A percentile compares a stretch with the other conserved stretches of the same genome.
Conservation (phyloP, 2,888 invertebrate genomes). For the Agonopterix heracliana region DNA sequence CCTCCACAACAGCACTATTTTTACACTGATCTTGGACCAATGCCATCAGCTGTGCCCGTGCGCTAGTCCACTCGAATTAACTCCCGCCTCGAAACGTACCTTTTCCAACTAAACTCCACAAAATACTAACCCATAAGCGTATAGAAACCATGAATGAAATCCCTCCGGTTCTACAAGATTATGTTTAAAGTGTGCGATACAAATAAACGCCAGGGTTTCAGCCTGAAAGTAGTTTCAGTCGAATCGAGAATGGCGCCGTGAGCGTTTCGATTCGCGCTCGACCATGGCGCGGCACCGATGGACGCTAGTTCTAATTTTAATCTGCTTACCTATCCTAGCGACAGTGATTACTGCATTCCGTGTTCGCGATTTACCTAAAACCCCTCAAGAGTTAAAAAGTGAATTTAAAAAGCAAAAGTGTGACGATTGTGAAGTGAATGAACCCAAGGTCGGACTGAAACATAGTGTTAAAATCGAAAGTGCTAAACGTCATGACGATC, state of each 20-base stretch:
- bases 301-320: conserved; percentile 68
- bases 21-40: conserved; percentile 61
- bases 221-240: conserved; percentile 42
- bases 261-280: conserved; percentile 46
- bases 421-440: conserved; percentile 61
- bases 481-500: conserved; percentile 47
- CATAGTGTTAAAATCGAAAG: conserved; percentile 56
- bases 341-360: conserved; percentile 74
- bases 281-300: conserved; percentile 66
- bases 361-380: conserved; percentile 63
- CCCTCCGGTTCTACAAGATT: conserved; percentile 38
- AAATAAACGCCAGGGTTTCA: conserved; percentile 50
- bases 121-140: conserved; percentile 1
- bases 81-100: conserved; percentile 68
- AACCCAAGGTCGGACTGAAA: conserved; percentile 43
- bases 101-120: conserved; percentile 38
- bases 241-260: conserved; percentile 66
- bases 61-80: conserved; percentile 80
- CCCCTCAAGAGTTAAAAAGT: conserved; percentile 31
- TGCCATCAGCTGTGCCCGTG: conserved; percentile 73
- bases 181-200: conserved; percentile 37
- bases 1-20: conserved; percentile 57
- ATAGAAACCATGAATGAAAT: conserved; percentile 49
- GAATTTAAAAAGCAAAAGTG: conserved; percentile 50
- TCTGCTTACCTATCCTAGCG: conserved; percentile 62